These are phyloP conservation scores for Lucinisca nassula DNA, from an alignment of 2,888 invertebrate genomes.

Conservation along the genomic window DNA sequence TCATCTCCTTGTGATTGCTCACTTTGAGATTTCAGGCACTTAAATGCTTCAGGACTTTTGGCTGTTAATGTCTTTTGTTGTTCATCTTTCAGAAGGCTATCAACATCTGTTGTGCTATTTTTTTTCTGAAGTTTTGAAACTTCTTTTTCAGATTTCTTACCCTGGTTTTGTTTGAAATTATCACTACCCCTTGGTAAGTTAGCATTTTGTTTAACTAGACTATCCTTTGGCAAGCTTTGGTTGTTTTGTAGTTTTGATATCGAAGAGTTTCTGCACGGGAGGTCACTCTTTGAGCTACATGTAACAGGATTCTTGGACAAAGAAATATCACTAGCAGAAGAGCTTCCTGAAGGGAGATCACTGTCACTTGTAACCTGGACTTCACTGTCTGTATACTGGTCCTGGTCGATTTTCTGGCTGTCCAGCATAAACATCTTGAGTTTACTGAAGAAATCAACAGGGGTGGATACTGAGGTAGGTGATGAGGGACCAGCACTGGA, in stretches of 20 bases:
- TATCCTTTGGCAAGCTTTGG: neutral
- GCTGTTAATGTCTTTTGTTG: neutral
- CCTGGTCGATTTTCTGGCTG: constrained; percentile 43
- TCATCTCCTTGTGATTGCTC: neutral
- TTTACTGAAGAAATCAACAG: constrained; percentile 74
- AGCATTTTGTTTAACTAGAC: neutral
- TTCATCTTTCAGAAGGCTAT: neutral
- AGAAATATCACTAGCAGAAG: neutral
- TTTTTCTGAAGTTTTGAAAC: neutral
- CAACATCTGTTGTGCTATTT: neutral
- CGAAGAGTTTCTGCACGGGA: neutral
- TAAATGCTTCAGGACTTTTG: neutral
- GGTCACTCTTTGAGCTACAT: neutral
- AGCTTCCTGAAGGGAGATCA: neutral
- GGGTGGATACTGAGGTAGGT: constrained; percentile 88
- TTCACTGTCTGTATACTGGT: neutral
- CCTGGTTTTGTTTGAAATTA: neutral
- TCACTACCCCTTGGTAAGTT: neutral
- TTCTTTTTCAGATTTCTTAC: neutral
- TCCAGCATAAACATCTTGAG: constrained; percentile 72
- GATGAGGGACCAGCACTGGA: constrained; percentile 94
- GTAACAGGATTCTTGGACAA: neutral
- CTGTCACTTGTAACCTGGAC: neutral
- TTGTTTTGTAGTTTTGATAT: neutral
- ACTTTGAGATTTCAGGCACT: neutral